Evolutionary conservation across 2,888 invertebrate species (phyloP), one percentile per base, ranked within the genome.

Genomic region (Aporophyla nigra): DNA sequence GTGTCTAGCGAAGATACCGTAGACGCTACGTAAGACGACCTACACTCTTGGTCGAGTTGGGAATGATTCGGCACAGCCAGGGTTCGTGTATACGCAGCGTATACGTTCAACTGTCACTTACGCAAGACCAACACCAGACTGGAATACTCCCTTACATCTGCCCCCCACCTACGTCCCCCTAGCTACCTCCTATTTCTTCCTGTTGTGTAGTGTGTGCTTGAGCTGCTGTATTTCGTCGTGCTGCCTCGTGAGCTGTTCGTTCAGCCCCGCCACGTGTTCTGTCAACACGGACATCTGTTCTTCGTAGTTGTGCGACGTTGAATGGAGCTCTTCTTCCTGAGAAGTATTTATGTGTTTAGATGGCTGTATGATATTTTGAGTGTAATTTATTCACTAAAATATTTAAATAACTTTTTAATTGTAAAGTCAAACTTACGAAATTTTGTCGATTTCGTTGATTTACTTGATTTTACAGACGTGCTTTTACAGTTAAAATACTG

Each of bases 201-300:
- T 93, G 71, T 93, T 94, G 81, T 92, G 91, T 75, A 97, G 94
- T 92, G 97, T 97, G 90, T 97, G 98, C 87, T 97, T 97, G 53
- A 98, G 94, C 83, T 97, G 97, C 87, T 98, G 98, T 86, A 98
- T 98, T 92, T 98, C 97, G 94, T 99, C 98, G 91, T 98, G 98
- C 91, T 98, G 98, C 72, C 95, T 94, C 40, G 99, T 98, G 68
- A 99, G 97, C 95, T 98, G 99, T 88, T 99, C 99, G 94, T 97
- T 99, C 97, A 97, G 94, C 65, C 95, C 97, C 54, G 97, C 97
- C 76, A 97, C 97, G 93, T 97, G 97, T 85, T 97, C 97, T 9
- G 97, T 97, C 54, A 97, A 93, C 61, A 97, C 97, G 1, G 96
- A 97, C 92, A 97, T 97, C 93, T 97, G 97, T 82, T 97, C 96